Percentiles rank a stretch among this genome's conserved stretches.
Evolutionary conservation across 2,797 vertebrate species (phyloP).

Genomic region (Holocentrus rufus): DNA sequence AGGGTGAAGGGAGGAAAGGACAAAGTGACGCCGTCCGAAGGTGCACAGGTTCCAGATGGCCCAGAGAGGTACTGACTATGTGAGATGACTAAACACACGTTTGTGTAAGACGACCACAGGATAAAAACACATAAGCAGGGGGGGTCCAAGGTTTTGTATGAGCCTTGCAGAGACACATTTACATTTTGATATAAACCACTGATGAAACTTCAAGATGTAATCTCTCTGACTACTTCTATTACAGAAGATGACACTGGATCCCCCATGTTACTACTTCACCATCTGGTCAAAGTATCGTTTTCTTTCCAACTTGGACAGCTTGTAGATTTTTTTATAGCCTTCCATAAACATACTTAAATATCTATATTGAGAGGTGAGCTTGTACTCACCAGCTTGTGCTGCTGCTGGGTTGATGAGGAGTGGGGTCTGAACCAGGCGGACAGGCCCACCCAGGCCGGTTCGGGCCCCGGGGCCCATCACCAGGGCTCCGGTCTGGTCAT

Average conservation of each 20-base stretch:
- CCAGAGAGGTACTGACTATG: background rate
- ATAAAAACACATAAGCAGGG: no score
- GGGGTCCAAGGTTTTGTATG: no score
- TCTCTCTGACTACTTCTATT: background rate
- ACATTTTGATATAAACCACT: no score
- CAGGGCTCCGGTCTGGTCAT: slow-evolving; percentile 95
- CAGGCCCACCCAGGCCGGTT: slow-evolving; percentile 90
- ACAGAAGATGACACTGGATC: no score
- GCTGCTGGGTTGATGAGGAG: slow-evolving; percentile 96
- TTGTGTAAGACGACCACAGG: background rate
- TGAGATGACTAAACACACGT: background rate
- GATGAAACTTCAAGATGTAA: no score
- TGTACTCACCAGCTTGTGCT: slow-evolving; percentile 90
- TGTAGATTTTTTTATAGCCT: background rate
- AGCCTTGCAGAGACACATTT: no score
- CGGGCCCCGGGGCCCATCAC: slow-evolving; percentile 96
- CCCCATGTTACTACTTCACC: no score
- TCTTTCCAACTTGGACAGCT: no score
- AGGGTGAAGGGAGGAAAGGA: slow-evolving; percentile 1
- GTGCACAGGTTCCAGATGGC: background rate
- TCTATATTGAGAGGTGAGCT: background rate
- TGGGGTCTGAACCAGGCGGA: slow-evolving; percentile 94
- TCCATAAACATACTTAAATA: background rate
- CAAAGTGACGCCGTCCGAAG: background rate
- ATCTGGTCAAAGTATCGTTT: no score